Evolutionary conservation across 2,797 vertebrate genomes (phyloP).

Genomic region (Chiloscyllium punctatum): DNA sequence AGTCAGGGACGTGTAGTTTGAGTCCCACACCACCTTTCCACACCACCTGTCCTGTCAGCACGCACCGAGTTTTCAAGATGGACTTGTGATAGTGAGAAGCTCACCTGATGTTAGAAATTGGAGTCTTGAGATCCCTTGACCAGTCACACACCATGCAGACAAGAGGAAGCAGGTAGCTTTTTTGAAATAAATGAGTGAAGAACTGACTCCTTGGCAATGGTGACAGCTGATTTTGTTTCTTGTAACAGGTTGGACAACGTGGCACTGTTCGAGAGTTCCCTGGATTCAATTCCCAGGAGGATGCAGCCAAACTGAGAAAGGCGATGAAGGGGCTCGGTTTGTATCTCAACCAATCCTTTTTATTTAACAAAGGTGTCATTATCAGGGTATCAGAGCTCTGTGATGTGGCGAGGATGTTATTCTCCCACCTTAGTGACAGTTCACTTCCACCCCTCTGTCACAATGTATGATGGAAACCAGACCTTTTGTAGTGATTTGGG

Average conservation of each 20-base stretch:
- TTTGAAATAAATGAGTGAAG: too few species aligned
- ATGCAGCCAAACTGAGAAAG: conserved; percentile 67
- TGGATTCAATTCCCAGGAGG: conserved; percentile 68
- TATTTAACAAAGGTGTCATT: too few species aligned
- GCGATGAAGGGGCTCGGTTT: conserved; percentile 93
- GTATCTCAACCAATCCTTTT: conserved; percentile 42
- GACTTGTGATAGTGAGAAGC: neutral
- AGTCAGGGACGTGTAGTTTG: too few species aligned
- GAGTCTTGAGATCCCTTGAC: neutral
- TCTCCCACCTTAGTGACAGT: too few species aligned
- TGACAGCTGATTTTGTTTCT: neutral
- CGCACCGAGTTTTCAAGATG: neutral
- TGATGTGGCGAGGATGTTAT: too few species aligned
- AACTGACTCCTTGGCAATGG: neutral
- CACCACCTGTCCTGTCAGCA: too few species aligned
- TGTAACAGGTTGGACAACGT: conserved; percentile 59
- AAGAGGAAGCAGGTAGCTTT: too few species aligned
- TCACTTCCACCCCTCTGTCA: too few species aligned
- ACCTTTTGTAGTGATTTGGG: too few species aligned
- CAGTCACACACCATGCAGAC: neutral
- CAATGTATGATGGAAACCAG: too few species aligned
- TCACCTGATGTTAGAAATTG: neutral
- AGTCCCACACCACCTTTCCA: too few species aligned
- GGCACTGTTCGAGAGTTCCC: conserved; percentile 73
- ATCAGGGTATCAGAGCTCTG: too few species aligned